Evolutionary conservation across 1,140 invertebrate species (phyloP), one percentile per base, ranked within the genome.

Genomic region (Caerostris darwini): DNA sequence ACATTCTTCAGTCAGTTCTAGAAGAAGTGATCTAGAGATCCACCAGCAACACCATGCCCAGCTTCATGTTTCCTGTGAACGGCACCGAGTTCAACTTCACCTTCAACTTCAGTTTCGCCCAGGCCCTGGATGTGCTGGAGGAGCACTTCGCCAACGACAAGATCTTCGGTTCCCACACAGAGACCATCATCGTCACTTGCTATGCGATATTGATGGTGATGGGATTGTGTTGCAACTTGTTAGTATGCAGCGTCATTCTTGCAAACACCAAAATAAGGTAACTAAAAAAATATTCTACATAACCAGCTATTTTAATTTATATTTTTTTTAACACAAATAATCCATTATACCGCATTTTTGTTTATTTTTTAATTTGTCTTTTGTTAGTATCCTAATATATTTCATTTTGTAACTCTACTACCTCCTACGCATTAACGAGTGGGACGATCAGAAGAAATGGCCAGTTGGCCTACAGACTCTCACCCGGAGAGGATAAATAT

Each of bases 41-140:
- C 34, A 6, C 50, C 2, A 34, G 34, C 19, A 3, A 7, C 5
- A 91, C 5, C 17, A 94, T 94, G 92, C 34, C 92, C 12, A 89
- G 54, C 8, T 88, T 94, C 12, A n/a, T 77, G 7, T 89, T 88
- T 54, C 67, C 69, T 17, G 34, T 69, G 14, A 94, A 94, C 50
- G 57, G 67, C 0, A 89, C 92, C 2, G 92, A 94, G 3, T 34
- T 34, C 92, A 94, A 94, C 57, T 77, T 94, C 71, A 88, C 82
- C 3, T 94, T 94, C 82, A 94, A 94, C 82, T 94, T 94, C 88
- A 94, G 94, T 58, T 87, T 93, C 2, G 10, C 67, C 53, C 92
- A 94, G 86, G 94, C 94, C n/a, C 57, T 94, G 3, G 89, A 87
- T 58, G 87, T 94, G 8, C 54, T 94, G 83, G 92, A 94, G 14